These are phyloP conservation scores for Odontothrips loti DNA, from an alignment of 2,888 invertebrate species.

Conservation along the genomic window DNA sequence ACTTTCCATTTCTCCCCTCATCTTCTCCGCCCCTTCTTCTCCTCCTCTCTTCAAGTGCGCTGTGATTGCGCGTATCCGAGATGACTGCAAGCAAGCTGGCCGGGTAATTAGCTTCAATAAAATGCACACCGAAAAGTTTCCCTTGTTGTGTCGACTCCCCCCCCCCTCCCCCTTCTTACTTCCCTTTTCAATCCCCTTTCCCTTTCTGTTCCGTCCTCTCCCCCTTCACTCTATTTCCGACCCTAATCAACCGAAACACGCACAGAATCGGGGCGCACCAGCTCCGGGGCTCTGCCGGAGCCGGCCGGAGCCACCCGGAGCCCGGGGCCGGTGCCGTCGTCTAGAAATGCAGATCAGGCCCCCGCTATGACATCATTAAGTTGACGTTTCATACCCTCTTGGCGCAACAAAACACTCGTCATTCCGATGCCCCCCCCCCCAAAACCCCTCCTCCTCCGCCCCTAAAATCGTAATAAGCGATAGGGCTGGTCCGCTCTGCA, in stretches of 20 bases:
- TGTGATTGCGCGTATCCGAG: background rate
- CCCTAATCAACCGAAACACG: too few relatives aligned
- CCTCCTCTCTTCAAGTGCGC: background rate
- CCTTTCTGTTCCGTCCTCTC: too few relatives aligned
- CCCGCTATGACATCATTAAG: background rate
- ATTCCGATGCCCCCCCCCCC: background rate
- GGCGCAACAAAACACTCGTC: conserved; percentile 9
- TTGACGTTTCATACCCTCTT: conserved; percentile 22
- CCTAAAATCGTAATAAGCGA: background rate
- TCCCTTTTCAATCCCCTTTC: too few relatives aligned
- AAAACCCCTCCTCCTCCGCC: background rate
- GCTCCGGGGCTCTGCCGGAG: too few relatives aligned
- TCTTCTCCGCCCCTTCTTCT: background rate
- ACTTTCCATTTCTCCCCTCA: background rate
- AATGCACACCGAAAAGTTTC: background rate
- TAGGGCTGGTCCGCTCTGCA: background rate
- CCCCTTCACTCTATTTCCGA: too few relatives aligned
- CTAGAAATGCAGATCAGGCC: conserved; percentile 19
- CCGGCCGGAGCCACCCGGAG: background rate
- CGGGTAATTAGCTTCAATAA: background rate
- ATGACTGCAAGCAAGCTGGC: background rate
- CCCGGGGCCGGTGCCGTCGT: conserved; percentile 5
- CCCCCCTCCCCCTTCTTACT: background rate
- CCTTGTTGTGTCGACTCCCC: background rate
- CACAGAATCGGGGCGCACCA: too few relatives aligned